These are phyloP conservation scores for Cossypha niveicapilla DNA, from an alignment of 2,797 vertebrate genomes.

Conservation along the genomic window DNA sequence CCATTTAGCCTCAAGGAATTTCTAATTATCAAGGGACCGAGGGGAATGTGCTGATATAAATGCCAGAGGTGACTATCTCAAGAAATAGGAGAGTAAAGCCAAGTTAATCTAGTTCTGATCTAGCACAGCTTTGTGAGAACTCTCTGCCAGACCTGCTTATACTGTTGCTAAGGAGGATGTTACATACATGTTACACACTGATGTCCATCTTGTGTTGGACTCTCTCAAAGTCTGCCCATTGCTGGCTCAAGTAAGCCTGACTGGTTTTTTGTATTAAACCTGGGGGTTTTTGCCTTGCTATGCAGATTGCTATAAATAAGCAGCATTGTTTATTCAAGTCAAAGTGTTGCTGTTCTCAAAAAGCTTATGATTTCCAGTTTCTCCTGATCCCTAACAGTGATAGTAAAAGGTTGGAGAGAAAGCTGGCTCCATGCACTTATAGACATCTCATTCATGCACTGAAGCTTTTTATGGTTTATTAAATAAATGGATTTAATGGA, in stretches of 20 bases:
- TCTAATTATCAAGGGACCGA: background rate
- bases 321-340: background rate
- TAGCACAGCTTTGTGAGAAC: background rate
- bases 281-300: background rate
- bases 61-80: constrained; percentile 7
- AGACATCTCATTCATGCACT: constrained; percentile 14
- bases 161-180: background rate
- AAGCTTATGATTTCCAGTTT: constrained; percentile 1
- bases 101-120: constrained; percentile 29
- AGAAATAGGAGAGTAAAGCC: constrained; percentile 18
- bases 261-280: background rate
- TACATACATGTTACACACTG: background rate
- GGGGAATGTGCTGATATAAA: background rate
- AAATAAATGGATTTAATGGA: constrained; percentile 66
- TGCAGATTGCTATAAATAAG: background rate
- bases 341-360: constrained; percentile 5
- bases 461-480: constrained; percentile 57
- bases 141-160: background rate
- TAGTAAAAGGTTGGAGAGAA: background rate
- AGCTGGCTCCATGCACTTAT: background rate
- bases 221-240: background rate
- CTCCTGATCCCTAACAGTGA: background rate
- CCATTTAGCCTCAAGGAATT: constrained; percentile 33
- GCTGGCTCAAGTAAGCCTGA: background rate
- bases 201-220: background rate